A percentile compares a stretch with the other conserved stretches of the same genome.
Evolutionary conservation across 2,113 vertebrate species (phyloP).

Genomic region (Bubo bubo): DNA sequence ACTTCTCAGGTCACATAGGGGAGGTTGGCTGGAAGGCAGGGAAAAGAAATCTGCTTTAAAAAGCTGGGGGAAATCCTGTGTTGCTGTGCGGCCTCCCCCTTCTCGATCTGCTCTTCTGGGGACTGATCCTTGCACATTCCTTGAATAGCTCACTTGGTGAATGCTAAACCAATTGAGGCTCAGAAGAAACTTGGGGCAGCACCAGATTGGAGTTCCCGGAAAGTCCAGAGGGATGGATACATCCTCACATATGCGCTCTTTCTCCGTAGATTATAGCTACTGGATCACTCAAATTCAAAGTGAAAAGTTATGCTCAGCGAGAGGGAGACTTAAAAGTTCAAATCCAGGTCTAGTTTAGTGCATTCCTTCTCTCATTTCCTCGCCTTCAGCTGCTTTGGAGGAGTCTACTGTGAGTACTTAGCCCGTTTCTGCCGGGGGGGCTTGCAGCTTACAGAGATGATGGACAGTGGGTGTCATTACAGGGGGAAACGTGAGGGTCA

Average conservation of each 20-base stretch:
- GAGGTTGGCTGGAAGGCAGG: constrained; percentile 47
- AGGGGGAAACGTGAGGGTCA: neutral
- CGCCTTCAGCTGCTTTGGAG: neutral
- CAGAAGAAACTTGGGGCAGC: neutral
- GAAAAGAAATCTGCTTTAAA: neutral
- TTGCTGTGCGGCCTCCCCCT: neutral
- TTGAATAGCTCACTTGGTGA: constrained; percentile 20
- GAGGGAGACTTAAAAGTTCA: constrained; percentile 24
- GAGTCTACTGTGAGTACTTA: neutral
- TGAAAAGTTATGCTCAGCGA: neutral
- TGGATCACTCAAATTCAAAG: constrained; percentile 19
- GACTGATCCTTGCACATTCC: constrained; percentile 58
- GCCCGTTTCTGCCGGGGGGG: neutral
- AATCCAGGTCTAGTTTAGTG: neutral
- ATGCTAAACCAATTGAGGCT: neutral
- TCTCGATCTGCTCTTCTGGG: neutral
- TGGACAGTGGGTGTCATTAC: neutral
- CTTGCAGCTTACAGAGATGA: neutral
- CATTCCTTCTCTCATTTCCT: neutral
- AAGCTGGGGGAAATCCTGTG: neutral
- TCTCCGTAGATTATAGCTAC: neutral
- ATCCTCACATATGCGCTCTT: neutral
- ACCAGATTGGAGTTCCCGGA: neutral
- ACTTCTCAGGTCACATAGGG: neutral
- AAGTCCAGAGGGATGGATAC: neutral